A percentile compares a stretch with the other conserved stretches of the same genome.
These are phyloP conservation scores for Sphenodon punctatus DNA, from an alignment of 2,797 vertebrate species.

Conservation along the genomic window DNA sequence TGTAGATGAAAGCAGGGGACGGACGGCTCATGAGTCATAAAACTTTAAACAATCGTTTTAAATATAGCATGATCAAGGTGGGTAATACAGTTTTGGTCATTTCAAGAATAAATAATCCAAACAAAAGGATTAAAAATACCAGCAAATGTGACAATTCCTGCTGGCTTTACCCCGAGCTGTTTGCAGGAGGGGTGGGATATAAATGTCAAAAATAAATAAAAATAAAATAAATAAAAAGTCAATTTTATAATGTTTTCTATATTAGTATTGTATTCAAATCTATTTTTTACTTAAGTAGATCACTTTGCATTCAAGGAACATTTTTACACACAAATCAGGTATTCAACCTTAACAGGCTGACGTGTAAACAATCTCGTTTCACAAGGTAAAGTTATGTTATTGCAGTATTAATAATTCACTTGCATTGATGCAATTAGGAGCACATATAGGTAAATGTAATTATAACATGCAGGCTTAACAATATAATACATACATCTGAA, in stretches of 20 bases:
- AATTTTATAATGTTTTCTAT: background rate
- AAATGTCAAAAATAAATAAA: no score
- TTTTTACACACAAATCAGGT: background rate
- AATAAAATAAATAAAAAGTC: background rate
- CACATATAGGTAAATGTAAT: constrained; percentile 48
- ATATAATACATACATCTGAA: constrained; percentile 29
- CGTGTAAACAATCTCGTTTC: constrained; percentile 15
- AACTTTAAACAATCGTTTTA: background rate
- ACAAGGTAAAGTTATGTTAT: constrained; percentile 31
- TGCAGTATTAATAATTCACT: constrained; percentile 34
- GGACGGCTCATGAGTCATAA: background rate
- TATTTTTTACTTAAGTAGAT: constrained; percentile 10
- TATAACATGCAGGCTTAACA: constrained; percentile 20
- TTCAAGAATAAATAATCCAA: background rate
- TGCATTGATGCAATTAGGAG: constrained; percentile 42
- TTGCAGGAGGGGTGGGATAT: no score
- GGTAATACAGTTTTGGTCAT: background rate
- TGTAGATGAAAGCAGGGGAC: background rate
- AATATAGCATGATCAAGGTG: background rate
- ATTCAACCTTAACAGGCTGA: constrained; percentile 1
- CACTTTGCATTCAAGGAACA: background rate
- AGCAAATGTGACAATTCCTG: background rate
- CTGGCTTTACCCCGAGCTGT: no score
- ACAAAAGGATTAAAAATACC: background rate
- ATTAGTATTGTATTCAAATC: constrained; percentile 20